A percentile compares a stretch with the other conserved stretches of the same genome.
Evolutionary conservation across 2,797 vertebrate genomes (phyloP).

Genomic region (Phoxinus dragarum): DNA sequence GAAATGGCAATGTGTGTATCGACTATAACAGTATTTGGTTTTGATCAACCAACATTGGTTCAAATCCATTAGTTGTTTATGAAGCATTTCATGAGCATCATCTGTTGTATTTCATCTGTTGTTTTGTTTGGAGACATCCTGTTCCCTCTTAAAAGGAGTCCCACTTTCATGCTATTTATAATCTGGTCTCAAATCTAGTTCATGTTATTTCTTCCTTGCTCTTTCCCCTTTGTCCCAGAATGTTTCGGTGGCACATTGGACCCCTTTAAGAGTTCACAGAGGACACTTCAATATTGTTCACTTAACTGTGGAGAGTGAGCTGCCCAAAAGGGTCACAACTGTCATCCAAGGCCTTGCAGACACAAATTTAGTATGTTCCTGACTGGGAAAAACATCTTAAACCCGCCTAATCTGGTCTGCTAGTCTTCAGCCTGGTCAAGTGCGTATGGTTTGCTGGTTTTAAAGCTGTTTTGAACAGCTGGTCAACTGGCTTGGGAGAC

Average conservation of each 20-base stretch:
- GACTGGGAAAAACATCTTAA: neutral
- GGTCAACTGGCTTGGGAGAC: neutral
- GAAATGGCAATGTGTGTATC: slow-evolving; percentile 3
- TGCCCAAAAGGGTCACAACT: neutral
- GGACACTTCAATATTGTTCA: neutral
- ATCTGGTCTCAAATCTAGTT: slow-evolving; percentile 35
- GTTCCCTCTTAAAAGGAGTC: slow-evolving; percentile 17
- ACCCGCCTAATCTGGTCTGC: slow-evolving; percentile 8
- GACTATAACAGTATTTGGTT: neutral
- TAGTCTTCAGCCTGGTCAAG: neutral
- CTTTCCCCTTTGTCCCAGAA: slow-evolving; percentile 2
- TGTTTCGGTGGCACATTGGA: slow-evolving; percentile 7
- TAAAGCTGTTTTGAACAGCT: neutral
- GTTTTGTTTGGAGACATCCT: slow-evolving; percentile 15
- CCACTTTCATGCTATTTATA: slow-evolving; percentile 48
- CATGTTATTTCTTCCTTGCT: slow-evolving; percentile 27
- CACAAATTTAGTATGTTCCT: neutral
- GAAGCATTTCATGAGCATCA: neutral
- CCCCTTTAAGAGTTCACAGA: slow-evolving; percentile 12
- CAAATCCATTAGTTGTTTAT: slow-evolving; percentile 1
- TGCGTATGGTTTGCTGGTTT: neutral
- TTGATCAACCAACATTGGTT: neutral
- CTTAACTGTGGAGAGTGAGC: neutral
- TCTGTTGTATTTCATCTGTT: slow-evolving; percentile 20
- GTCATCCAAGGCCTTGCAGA: slow-evolving; percentile 17